phyloP scores from a whole-genome alignment of 2,113 vertebrate species.

The Camarhynchus parvulus region DNA sequence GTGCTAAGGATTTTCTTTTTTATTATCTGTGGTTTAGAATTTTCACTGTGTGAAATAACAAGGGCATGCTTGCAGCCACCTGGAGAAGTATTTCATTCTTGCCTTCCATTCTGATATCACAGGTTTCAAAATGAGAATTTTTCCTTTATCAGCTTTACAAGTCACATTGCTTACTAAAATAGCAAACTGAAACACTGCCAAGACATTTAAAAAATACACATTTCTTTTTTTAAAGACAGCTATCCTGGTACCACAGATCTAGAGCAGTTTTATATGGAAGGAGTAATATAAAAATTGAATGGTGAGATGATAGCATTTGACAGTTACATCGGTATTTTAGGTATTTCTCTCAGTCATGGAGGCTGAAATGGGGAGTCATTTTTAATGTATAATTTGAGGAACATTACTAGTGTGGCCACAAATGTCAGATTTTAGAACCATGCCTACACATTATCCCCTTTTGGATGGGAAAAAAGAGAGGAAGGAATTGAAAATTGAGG shows the following conservation, averaged over 20 bases:
- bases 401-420: not conserved
- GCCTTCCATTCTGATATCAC: not conserved
- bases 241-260: not conserved
- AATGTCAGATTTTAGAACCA: not conserved
- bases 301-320: not conserved
- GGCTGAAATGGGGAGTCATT: not conserved
- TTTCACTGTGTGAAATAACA: not conserved
- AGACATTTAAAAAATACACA: not conserved
- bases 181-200: not conserved
- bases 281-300: not conserved
- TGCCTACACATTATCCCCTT: not conserved
- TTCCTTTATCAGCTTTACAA: not conserved
- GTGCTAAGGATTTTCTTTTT: not conserved
- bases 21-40: not conserved
- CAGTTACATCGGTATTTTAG: not conserved
- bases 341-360: not conserved
- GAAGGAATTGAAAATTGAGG: not conserved
- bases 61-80: not conserved
- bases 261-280: not conserved
- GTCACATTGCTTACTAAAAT: not conserved
- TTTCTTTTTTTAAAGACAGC: not conserved
- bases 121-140: constrained; percentile 26
- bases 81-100: not conserved
- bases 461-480: not conserved
- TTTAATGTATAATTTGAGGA: not conserved